phyloP scores from a whole-genome alignment of 2,888 invertebrate species.

The Plebejus argus region DNA sequence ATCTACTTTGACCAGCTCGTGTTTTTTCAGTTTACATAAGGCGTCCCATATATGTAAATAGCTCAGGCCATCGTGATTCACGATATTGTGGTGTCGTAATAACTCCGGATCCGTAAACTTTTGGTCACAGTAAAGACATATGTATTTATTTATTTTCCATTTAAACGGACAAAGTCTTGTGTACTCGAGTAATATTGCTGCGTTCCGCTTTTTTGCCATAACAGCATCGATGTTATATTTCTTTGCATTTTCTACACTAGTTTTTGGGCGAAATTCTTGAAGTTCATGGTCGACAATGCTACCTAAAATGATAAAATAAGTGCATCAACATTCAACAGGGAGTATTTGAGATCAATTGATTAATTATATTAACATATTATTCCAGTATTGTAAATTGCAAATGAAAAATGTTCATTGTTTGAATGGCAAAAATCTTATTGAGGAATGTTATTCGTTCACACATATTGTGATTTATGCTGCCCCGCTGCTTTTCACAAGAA shows the following conservation, averaged over 20 bases:
- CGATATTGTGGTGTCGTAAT: slow-evolving; percentile 53
- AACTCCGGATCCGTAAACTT: slow-evolving; percentile 57
- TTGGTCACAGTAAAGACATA: slow-evolving; percentile 66
- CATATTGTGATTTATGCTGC: too few relatives aligned
- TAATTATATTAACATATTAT: too few relatives aligned
- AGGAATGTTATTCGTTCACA: too few relatives aligned
- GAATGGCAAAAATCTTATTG: too few relatives aligned
- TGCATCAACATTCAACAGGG: slow-evolving; percentile 47
- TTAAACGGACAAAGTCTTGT: slow-evolving; percentile 67
- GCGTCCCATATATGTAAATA: slow-evolving; percentile 52
- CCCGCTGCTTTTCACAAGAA: too few relatives aligned
- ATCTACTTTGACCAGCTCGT: slow-evolving; percentile 67
- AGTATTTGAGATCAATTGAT: slow-evolving; percentile 32
- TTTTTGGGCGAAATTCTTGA: slow-evolving; percentile 40
- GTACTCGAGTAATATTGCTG: slow-evolving; percentile 57
- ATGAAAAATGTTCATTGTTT: too few relatives aligned
- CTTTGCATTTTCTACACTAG: slow-evolving; percentile 47
- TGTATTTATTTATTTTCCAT: slow-evolving; percentile 67
- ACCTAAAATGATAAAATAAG: slow-evolving; percentile 71
- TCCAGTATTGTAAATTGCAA: too few relatives aligned
- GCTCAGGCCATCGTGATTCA: slow-evolving; percentile 49
- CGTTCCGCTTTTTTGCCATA: slow-evolving; percentile 57
- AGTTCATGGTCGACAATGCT: slow-evolving; percentile 47
- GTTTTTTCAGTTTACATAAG: slow-evolving; percentile 58
- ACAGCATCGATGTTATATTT: slow-evolving; percentile 50